Base-by-base conservation (phyloP, 2,797 vertebrate species). In the Cottoperca gobio region DNA sequence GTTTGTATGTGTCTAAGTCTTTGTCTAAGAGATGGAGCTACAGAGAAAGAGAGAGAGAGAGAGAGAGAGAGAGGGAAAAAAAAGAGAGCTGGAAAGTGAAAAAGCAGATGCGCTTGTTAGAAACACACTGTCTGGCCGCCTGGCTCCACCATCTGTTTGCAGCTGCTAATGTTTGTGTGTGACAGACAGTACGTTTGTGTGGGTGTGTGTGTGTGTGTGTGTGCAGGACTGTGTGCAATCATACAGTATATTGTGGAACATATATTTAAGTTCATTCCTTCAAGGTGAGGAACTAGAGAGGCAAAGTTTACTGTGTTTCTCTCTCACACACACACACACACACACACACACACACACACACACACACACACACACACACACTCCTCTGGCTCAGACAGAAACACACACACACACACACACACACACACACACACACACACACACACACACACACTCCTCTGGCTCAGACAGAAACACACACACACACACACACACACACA, bases 101-200 rank as follows among this genome's bases (percentile, higher is more conserved):
- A 89, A 79, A 90, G 86, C 91, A 93, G 92, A 93, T 91, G 91
- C 65, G 59, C 84, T 81, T 87, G 84, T 86, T 82, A 79, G 82
- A 84, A 86, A 72, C 79, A 73, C 67, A 68, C 81, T 84, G 90
- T 88, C 88, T 89, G 84, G 79, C 73, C 40, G 78, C 79, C 74
- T 87, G 87, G 79, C 79, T 85, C 81, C 68, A 69, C 88, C 91
- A 91, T 93, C 88, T 92, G 91, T 87, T 84, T 87, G 91, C 90
- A 92, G 91, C 91, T 93, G 92, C 83, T 77, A 2, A 37, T 84
- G 76, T 80, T 63, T 83, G 77, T 84, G 61, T 82, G 77, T 62
- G 52, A 23, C 55, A 79, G 74, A 76, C 65, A 46, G 58, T 60
- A 23, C 67, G 23, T 69, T 28, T 68, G 59, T 61, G 58, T 70